Conservation (phyloP, 2,888 invertebrate genomes). For the Caenorhabditis sp. region DNA sequence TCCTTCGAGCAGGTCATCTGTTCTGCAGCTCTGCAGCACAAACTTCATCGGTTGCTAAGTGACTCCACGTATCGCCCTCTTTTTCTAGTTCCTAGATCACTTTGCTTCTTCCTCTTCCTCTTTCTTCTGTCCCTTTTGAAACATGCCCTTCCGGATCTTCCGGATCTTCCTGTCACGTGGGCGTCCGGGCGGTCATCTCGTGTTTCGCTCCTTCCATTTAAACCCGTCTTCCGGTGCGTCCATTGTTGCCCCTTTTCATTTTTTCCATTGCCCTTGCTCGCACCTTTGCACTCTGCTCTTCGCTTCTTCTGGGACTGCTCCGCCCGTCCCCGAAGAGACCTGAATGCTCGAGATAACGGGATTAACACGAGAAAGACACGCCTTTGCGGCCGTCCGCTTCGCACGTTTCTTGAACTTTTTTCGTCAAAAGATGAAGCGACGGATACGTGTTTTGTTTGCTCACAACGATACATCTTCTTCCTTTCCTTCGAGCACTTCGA, state of each 20-base stretch:
- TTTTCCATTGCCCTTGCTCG: neutral
- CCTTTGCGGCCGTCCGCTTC: conserved; percentile 18
- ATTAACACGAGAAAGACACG: conserved; percentile 20
- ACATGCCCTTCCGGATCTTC: too few relatives aligned
- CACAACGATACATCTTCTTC: neutral
- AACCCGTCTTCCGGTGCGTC: conserved; percentile 24
- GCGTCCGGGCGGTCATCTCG: conserved; percentile 8
- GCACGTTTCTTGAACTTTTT: conserved; percentile 48
- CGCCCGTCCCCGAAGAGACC: neutral
- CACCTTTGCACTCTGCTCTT: conserved; percentile 22
- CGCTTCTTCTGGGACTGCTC: neutral
- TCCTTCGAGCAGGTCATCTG: conserved; percentile 7
- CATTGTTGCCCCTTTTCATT: conserved; percentile 7
- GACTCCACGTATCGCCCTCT: conserved; percentile 12
- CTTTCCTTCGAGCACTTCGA: too few relatives aligned
- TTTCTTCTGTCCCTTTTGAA: neutral
- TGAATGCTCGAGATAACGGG: conserved; percentile 40
- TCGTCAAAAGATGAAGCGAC: conserved; percentile 26
- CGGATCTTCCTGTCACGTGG: conserved; percentile 8
- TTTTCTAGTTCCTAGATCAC: conserved; percentile 14
- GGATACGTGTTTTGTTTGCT: conserved; percentile 15
- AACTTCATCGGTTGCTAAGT: conserved; percentile 40
- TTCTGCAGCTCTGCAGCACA: conserved; percentile 9
- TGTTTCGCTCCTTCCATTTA: conserved; percentile 22
- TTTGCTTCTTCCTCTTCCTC: conserved; percentile 2